A percentile compares a stretch with the other conserved stretches of the same genome.
Conservation (phyloP, 2,797 vertebrate species). For the Poecilia gillii region DNA sequence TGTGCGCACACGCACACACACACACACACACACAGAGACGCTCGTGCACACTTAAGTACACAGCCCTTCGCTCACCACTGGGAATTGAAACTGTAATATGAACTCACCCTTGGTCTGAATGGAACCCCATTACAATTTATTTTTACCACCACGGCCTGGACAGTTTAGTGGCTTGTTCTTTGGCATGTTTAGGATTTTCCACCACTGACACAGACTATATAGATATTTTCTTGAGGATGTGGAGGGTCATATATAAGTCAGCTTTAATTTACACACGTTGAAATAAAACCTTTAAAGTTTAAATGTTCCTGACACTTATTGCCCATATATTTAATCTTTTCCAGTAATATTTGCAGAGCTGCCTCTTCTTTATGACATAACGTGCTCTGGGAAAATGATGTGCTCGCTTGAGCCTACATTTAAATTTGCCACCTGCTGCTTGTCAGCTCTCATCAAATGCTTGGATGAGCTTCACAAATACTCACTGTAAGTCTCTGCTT, state of each 20-base stretch:
- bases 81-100: constrained; percentile 65
- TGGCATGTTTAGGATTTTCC: constrained; percentile 39
- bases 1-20: background rate
- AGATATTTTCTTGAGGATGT: constrained; percentile 13
- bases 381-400: constrained; percentile 14
- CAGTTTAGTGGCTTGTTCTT: constrained; percentile 38
- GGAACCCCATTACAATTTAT: constrained; percentile 64
- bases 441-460: constrained; percentile 50
- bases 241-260: constrained; percentile 21
- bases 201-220: constrained; percentile 23
- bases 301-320: background rate
- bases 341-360: constrained; percentile 6
- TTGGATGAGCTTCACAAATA: constrained; percentile 43
- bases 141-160: constrained; percentile 56
- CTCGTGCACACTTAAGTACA: constrained; percentile 18
- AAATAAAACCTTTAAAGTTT: constrained; percentile 5
- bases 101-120: constrained; percentile 66
- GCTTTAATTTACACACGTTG: background rate
- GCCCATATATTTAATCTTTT: constrained; percentile 18
- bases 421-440: constrained; percentile 43
- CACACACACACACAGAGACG: constrained; percentile 13
- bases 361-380: constrained; percentile 17
- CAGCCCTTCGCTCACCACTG: constrained; percentile 52
- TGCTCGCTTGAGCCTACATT: constrained; percentile 34
- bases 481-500: constrained; percentile 43